phyloP scores from a whole-genome alignment of 2,888 invertebrate genomes.

The Sympetrum striolatum region DNA sequence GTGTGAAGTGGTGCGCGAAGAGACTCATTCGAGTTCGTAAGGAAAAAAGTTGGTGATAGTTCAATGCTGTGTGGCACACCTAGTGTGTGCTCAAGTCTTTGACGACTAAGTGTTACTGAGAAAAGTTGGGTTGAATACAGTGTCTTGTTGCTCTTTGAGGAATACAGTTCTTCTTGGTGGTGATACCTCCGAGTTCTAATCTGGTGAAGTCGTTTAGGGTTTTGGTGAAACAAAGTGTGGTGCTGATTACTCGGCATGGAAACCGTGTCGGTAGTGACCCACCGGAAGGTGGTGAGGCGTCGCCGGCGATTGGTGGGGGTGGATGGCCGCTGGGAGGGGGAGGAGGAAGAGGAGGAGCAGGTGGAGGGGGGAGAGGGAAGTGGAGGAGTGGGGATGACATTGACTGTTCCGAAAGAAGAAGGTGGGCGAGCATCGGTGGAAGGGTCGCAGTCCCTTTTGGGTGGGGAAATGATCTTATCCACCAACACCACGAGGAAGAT shows the following conservation, averaged over 20 bases:
- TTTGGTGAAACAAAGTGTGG: too few species aligned
- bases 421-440: neutral
- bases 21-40: too few species aligned
- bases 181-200: neutral
- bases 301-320: constrained; percentile 11
- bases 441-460: neutral
- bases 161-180: neutral
- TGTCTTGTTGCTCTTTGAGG: neutral
- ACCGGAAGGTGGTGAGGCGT: constrained; percentile 28
- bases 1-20: neutral
- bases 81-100: neutral
- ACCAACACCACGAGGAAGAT: constrained; percentile 41
- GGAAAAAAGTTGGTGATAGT: too few species aligned
- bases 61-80: too few species aligned
- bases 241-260: neutral
- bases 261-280: constrained; percentile 28
- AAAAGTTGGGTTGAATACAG: too few species aligned
- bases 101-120: neutral
- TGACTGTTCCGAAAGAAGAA: constrained; percentile 45
- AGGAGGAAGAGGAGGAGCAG: constrained; percentile 45
- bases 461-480: neutral
- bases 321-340: constrained; percentile 19
- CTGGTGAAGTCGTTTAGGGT: too few species aligned
- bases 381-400: constrained; percentile 54
- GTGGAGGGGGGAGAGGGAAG: constrained; percentile 29